Conservation (phyloP, 2,888 invertebrate genomes). For the Tinea trinotella region DNA sequence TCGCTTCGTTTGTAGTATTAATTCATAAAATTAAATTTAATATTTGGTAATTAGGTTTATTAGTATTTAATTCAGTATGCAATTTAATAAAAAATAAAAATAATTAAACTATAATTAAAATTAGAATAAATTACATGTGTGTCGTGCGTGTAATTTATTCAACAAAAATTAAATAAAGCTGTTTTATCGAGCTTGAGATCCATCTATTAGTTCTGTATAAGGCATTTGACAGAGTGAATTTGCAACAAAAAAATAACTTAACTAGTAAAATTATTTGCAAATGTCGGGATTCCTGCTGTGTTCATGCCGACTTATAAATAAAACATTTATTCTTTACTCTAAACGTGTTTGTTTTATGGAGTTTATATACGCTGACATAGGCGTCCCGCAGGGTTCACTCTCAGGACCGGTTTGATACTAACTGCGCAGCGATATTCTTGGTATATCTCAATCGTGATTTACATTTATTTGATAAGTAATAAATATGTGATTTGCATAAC, state of each 20-base stretch:
- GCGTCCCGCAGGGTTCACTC: constrained; percentile 6
- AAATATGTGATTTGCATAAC: too few relatives aligned
- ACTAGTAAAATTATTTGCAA: constrained; percentile 5
- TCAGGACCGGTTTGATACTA: neutral
- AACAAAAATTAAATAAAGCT: neutral
- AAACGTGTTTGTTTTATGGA: constrained; percentile 13
- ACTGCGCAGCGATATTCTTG: neutral
- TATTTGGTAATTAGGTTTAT: too few relatives aligned
- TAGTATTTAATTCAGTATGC: too few relatives aligned
- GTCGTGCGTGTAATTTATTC: neutral
- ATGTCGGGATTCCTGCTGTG: neutral
- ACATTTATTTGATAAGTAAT: too few relatives aligned
- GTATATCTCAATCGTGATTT: too few relatives aligned
- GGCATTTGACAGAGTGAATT: neutral
- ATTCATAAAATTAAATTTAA: too few relatives aligned
- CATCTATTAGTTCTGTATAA: neutral
- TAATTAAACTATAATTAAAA: neutral
- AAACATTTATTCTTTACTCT: neutral
- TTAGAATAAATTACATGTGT: neutral
- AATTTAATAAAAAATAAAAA: too few relatives aligned
- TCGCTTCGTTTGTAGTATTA: too few relatives aligned
- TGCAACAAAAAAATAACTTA: neutral
- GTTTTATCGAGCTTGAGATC: neutral
- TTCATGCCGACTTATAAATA: neutral
- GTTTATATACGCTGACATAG: neutral